Percentiles rank a stretch among this genome's conserved stretches.
phyloP scores from a whole-genome alignment of 2,113 vertebrate species.

The Notothenia coriiceps region DNA sequence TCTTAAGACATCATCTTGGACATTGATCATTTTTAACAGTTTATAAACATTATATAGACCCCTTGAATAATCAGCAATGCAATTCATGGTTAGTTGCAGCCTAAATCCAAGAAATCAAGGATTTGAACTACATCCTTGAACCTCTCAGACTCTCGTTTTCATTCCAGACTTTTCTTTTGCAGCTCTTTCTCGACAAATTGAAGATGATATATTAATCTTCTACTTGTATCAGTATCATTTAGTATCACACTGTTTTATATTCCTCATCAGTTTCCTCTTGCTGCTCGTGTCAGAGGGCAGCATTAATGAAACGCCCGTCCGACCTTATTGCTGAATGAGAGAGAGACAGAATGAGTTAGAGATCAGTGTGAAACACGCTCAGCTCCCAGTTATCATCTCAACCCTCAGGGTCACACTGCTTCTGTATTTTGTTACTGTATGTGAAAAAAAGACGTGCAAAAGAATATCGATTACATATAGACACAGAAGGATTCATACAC shows the following conservation, averaged over 20 bases:
- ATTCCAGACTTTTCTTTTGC: not conserved
- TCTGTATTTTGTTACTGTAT: conserved; percentile 15
- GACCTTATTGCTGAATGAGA: conserved; percentile 41
- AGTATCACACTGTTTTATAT: conserved; percentile 28
- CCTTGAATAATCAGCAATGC: too few species aligned
- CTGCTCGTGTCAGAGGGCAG: conserved; percentile 27
- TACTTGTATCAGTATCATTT: conserved; percentile 8
- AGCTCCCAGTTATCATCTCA: conserved; percentile 48
- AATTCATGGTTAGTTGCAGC: too few species aligned
- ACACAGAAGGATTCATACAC: not conserved
- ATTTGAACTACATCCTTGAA: not conserved
- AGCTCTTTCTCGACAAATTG: not conserved
- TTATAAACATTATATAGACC: too few species aligned
- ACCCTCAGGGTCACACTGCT: not conserved
- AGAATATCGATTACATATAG: not conserved
- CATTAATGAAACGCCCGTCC: conserved; percentile 54
- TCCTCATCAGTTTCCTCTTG: not conserved
- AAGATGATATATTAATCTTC: not conserved
- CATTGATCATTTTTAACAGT: too few species aligned
- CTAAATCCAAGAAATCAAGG: not conserved
- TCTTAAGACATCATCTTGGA: too few species aligned
- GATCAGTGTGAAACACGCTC: conserved; percentile 24
- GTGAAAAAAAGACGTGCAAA: conserved; percentile 3
- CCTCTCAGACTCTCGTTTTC: not conserved
- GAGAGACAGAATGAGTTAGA: conserved; percentile 12